These are phyloP conservation scores for Falco novaeseelandiae DNA, from an alignment of 2,797 vertebrate genomes.

Conservation along the genomic window DNA sequence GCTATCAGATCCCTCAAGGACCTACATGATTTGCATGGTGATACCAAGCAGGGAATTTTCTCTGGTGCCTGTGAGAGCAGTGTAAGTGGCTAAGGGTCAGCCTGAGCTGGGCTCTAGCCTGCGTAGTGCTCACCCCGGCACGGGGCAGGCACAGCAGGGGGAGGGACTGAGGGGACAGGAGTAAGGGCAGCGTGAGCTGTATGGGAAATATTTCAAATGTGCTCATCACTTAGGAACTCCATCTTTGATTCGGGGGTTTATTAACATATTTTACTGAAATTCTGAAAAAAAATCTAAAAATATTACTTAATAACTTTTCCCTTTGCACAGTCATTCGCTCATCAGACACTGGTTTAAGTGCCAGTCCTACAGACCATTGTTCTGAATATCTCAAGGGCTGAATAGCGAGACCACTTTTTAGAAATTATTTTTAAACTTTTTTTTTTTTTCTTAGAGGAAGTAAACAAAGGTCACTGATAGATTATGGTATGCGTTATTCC, in stretches of 20 bases:
- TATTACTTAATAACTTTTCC: not conserved
- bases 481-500: fast-evolving
- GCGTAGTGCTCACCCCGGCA: not conserved
- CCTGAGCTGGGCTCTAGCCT: not conserved
- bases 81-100: not conserved
- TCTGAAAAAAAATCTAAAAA: not conserved
- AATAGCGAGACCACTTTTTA: not conserved
- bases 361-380: not conserved
- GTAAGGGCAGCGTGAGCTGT: not conserved
- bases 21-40: not conserved
- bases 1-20: not conserved
- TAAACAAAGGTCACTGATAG: not conserved
- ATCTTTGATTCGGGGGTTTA: not conserved
- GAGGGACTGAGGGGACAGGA: not conserved
- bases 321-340: not conserved
- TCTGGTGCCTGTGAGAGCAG: not conserved
- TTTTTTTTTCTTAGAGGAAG: not conserved
- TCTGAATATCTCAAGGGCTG: not conserved
- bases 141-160: not conserved
- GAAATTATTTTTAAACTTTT: not conserved
- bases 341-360: not conserved
- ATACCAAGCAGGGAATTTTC: not conserved
- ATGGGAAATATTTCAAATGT: not conserved
- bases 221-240: not conserved
- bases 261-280: not conserved